phyloP scores from a whole-genome alignment of 1,140 invertebrate species.

The Physella acuta region DNA sequence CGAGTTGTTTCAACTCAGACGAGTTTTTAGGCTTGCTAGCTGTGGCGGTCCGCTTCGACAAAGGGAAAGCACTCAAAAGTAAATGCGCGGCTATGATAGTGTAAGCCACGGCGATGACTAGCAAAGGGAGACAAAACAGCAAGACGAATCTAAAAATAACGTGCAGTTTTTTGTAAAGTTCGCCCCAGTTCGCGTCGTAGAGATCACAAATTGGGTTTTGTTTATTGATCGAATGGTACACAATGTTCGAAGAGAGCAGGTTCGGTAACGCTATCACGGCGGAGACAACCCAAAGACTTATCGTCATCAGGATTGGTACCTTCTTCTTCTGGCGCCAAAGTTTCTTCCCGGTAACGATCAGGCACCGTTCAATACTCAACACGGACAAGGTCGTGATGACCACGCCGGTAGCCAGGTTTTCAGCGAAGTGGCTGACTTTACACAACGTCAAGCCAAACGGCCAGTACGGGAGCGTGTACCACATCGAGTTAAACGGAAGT shows the following conservation, averaged over 20 bases:
- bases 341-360: constrained; percentile 31
- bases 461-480: constrained; percentile 86
- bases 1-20: not conserved
- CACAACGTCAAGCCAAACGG: constrained; percentile 76
- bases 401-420: constrained; percentile 72
- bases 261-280: constrained; percentile 75
- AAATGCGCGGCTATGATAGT: constrained; percentile 81
- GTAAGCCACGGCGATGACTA: constrained; percentile 84
- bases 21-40: not conserved
- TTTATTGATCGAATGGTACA: not conserved
- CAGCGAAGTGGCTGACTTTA: constrained; percentile 40
- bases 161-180: constrained; percentile 70
- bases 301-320: constrained; percentile 63
- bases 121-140: constrained; percentile 80
- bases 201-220: constrained; percentile 58
- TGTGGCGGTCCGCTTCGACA: not conserved
- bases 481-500: constrained; percentile 76
- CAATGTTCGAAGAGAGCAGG: constrained; percentile 64
- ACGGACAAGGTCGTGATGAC: constrained; percentile 85
- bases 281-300: constrained; percentile 82
- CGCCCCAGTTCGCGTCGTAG: constrained; percentile 29
- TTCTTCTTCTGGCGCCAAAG: constrained; percentile 53
- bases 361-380: constrained; percentile 78
- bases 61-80: constrained; percentile 60
- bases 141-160: constrained; percentile 76